These are phyloP conservation scores for Smittia sp. DNA, from an alignment of 2,888 invertebrate genomes.

Conservation along the genomic window DNA sequence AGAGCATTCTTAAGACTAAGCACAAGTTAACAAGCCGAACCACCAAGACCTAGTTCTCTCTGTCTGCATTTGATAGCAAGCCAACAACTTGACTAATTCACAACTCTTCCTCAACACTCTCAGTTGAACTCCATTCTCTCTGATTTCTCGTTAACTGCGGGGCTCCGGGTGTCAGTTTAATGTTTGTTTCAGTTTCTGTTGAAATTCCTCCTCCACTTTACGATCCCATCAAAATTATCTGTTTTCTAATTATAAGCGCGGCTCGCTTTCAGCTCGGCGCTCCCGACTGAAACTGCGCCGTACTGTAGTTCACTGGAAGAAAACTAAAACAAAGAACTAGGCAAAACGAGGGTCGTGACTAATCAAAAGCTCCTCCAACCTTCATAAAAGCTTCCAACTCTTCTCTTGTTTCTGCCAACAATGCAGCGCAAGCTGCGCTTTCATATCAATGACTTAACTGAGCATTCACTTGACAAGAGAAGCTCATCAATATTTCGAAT, in stretches of 20 bases:
- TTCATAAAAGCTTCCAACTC: neutral
- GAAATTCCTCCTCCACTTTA: neutral
- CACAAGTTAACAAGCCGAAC: constrained; percentile 2
- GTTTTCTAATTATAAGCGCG: neutral
- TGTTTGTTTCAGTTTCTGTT: neutral
- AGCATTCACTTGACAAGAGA: no score
- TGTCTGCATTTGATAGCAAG: constrained; percentile 7
- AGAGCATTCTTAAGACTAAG: neutral
- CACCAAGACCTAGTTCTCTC: neutral
- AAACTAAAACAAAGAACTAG: constrained; percentile 16
- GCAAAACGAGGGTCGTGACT: constrained; percentile 23
- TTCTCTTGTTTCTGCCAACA: neutral
- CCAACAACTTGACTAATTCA: neutral
- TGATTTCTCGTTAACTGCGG: neutral
- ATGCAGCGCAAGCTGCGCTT: no score
- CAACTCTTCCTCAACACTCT: neutral
- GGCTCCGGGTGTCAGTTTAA: neutral
- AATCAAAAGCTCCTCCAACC: neutral
- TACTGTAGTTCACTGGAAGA: neutral
- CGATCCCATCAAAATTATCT: neutral
- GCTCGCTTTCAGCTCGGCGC: neutral
- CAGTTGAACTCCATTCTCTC: neutral
- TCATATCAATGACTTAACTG: no score
- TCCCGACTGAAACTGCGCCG: neutral
- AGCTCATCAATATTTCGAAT: no score